phyloP scores from a whole-genome alignment of 2,888 invertebrate species.

The Synergus umbraculus region DNA sequence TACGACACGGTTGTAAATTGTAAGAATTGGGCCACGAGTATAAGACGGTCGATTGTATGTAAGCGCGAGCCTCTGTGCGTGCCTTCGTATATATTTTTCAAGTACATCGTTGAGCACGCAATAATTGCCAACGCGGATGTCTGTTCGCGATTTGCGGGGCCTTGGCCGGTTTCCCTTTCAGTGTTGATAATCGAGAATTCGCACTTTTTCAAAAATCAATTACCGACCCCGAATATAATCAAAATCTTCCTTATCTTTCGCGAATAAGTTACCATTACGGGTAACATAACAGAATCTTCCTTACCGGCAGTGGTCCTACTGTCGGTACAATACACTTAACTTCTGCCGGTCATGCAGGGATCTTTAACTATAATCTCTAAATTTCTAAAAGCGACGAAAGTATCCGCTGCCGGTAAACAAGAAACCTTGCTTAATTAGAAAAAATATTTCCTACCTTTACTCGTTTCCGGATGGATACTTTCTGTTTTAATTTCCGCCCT shows the following conservation, averaged over 20 bases:
- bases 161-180: conserved; percentile 76
- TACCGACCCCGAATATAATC: conserved; percentile 45
- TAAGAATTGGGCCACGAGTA: conserved; percentile 73
- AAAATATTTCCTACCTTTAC: conserved; percentile 70
- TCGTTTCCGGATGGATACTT: conserved; percentile 70
- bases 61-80: conserved; percentile 36
- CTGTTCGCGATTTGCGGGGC: conserved; percentile 72
- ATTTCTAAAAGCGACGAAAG: no score
- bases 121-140: conserved; percentile 76
- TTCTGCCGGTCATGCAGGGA: not conserved
- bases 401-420: conserved; percentile 31
- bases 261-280: not conserved
- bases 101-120: conserved; percentile 66
- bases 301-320: not conserved
- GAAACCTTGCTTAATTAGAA: not conserved
- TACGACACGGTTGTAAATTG: conserved; percentile 73
- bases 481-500: conserved; percentile 75
- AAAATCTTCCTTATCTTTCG: not conserved
- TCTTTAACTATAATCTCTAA: not conserved
- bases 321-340: not conserved
- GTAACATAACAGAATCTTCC: not conserved
- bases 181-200: conserved; percentile 42
- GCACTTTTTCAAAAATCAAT: conserved; percentile 50
- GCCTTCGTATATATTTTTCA: conserved; percentile 56
- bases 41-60: conserved; percentile 50